Evolutionary conservation across 2,113 vertebrate genomes (phyloP).

Genomic region (Pangasianodon hypophthalmus): DNA sequence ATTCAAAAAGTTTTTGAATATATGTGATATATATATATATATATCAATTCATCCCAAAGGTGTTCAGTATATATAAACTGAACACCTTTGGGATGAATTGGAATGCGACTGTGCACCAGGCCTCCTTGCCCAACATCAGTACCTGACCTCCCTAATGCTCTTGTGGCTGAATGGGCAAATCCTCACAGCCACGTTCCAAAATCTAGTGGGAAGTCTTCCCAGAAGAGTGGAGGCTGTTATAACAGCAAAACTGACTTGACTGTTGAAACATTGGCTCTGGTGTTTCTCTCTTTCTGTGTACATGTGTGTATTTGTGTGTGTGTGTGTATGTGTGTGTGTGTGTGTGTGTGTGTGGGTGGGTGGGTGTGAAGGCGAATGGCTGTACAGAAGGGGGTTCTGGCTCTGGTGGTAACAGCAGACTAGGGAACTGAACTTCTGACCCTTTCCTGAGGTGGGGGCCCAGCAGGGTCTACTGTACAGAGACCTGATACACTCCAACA

Average conservation of each 20-base stretch:
- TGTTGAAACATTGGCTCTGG: background rate
- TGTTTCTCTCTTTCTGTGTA: background rate
- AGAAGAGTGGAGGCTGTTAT: background rate
- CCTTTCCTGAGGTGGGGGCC: conserved; percentile 62
- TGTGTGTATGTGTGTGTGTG: background rate
- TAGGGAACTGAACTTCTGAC: conserved; percentile 76
- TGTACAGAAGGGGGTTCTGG: conserved; percentile 20
- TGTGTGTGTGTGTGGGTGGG: conserved; percentile 37
- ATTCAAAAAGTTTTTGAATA: no score
- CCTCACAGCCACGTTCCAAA: background rate
- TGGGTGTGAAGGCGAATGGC: background rate
- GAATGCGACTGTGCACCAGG: no score
- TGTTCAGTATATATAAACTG: no score
- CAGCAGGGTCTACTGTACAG: conserved; percentile 63
- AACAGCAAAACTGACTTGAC: background rate
- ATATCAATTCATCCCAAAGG: no score
- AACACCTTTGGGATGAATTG: no score
- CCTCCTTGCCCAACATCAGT: no score
- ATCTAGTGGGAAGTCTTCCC: no score
- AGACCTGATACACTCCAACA: conserved; percentile 67
- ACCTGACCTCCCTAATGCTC: background rate
- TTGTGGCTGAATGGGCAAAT: background rate
- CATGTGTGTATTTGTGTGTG: no score
- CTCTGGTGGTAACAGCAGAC: conserved; percentile 62
- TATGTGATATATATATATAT: no score